A percentile compares a stretch with the other conserved stretches of the same genome.
Conservation (phyloP, 2,797 vertebrate species). For the Potorous gilbertii region DNA sequence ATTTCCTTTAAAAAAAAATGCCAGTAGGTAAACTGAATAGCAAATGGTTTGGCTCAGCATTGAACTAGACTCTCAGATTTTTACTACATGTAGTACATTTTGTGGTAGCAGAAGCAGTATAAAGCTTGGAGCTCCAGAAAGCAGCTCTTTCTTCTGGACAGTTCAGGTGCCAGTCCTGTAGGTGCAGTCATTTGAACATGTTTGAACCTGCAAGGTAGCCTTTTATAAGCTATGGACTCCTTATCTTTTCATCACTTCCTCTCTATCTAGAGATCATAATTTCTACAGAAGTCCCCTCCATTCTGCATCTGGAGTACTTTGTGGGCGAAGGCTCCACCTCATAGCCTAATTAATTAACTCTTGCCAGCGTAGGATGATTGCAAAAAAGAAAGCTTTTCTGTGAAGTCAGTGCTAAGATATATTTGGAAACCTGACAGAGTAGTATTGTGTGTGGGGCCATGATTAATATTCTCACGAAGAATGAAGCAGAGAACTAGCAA, state of each 20-base stretch:
- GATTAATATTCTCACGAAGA: neutral
- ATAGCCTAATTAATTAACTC: neutral
- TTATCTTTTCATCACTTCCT: neutral
- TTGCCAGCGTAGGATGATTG: neutral
- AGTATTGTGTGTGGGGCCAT: neutral
- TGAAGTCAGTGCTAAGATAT: neutral
- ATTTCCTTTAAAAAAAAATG: neutral
- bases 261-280: neutral
- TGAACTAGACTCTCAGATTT: neutral
- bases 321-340: neutral
- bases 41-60: neutral
- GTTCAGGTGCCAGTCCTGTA: neutral
- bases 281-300: neutral
- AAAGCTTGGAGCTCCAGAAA: neutral
- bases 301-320: neutral
- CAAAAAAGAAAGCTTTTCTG: neutral
- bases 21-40: neutral
- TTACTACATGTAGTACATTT: neutral
- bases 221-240: neutral
- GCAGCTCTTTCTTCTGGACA: neutral
- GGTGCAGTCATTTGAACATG: neutral
- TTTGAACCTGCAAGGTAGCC: neutral
- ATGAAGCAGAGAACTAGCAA: neutral
- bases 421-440: neutral
- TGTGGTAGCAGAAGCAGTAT: conserved; percentile 12